Base-by-base conservation (phyloP, 2,797 vertebrate species). In the Gephyroberyx darwinii region DNA sequence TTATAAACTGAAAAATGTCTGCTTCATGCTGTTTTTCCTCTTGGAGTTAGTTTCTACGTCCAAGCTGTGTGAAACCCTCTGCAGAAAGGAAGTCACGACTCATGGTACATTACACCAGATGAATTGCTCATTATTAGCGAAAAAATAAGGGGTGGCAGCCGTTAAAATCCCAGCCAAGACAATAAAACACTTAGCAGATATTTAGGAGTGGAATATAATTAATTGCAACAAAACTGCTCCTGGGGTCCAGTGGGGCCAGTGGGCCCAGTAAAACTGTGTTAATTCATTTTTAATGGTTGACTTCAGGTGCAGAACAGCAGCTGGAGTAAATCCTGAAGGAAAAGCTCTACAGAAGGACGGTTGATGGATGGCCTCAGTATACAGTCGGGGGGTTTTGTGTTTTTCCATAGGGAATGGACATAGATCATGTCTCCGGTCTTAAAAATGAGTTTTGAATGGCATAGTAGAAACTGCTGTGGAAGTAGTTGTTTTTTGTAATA, bases 281-380 rank as follows among this genome's bases (percentile, higher is more conserved):
- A 71, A 84, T 86, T 83, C 31, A 77, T 80, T 84, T 90, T 85
- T 78, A 82, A 88, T 82, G 66, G 74, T 65, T 4, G 60, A 59
- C 58, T 75, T 89, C 74, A 88, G 83, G 84, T 86, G 85, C 72
- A 86, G 63, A 76, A 61, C 84, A 81, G 64, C 84, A 85, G 75
- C 65, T 55, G 60, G 64, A 83, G 50, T 87, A 84, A 88, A 88
- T 88, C 84, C 78, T 13, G 4, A 20, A 65, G 64, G n/a, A 47
- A 80, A 75, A 59, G 20, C 59, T 54, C 39, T 37, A 16, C 69
- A 80, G 48, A 76, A 48, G 45, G 35, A 30, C 17, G 5, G 59
- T 2, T 76, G 78, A 83, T 80, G 39, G 71, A 86, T 69, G 50
- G 52, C 31, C 39, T 54, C 8, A 14, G 45, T 61, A 7, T 14